Percentiles rank a stretch among this genome's conserved stretches.
phyloP scores from a whole-genome alignment of 2,797 vertebrate genomes.

The Brotogeris chrysoptera region DNA sequence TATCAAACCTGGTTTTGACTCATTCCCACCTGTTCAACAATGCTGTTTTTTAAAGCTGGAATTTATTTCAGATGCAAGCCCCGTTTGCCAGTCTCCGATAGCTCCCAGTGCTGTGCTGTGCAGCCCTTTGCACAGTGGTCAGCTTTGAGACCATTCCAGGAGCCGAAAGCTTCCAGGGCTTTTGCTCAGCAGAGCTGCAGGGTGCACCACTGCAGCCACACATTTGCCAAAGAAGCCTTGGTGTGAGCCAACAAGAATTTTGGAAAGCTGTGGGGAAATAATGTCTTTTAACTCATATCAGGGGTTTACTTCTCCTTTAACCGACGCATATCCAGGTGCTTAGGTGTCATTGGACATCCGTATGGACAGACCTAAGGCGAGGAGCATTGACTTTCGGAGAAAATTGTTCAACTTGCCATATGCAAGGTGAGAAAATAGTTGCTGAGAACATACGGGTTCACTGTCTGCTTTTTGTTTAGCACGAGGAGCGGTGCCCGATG shows the following conservation, averaged over 20 bases:
- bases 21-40: background rate
- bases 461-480: constrained; percentile 44
- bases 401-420: constrained; percentile 42
- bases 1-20: background rate
- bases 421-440: constrained; percentile 51
- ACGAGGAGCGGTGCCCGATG: background rate
- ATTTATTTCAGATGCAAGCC: background rate
- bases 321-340: background rate
- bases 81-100: background rate
- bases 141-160: background rate
- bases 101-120: fast-evolving
- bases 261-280: background rate
- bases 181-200: background rate
- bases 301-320: constrained; percentile 1
- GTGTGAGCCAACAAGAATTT: background rate
- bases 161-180: background rate
- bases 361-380: background rate
- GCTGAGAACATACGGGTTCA: constrained; percentile 24
- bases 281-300: background rate
- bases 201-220: background rate
- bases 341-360: background rate
- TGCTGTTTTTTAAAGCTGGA: background rate
- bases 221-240: constrained; percentile 36
- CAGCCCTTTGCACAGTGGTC: background rate
- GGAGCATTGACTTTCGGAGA: background rate